These are phyloP conservation scores for Misgurnus mizolepis DNA, from an alignment of 2,113 vertebrate genomes.

Conservation along the genomic window DNA sequence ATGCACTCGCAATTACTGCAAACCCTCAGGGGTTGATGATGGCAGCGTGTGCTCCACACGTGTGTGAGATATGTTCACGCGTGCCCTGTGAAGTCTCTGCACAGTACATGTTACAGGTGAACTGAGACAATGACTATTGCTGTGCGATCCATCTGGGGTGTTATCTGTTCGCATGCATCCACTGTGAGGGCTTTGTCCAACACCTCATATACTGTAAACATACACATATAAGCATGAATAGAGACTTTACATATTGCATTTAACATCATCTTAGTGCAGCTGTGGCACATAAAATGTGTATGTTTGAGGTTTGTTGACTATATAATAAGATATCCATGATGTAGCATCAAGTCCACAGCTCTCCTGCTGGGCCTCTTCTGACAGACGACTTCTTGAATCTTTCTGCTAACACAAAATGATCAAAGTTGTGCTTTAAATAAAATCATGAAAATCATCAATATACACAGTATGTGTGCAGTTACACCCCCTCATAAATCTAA, in stretches of 20 bases:
- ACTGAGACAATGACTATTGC: not conserved
- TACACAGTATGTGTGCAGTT: not conserved
- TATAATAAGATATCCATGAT: too few species aligned
- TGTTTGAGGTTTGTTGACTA: too few species aligned
- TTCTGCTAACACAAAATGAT: not conserved
- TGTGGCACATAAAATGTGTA: too few species aligned
- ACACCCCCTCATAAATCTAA: not conserved
- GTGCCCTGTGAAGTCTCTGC: not conserved
- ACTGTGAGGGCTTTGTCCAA: too few species aligned
- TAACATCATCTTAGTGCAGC: too few species aligned
- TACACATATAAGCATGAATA: too few species aligned
- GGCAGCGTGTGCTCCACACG: not conserved
- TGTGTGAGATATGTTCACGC: not conserved
- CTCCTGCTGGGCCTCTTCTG: not conserved
- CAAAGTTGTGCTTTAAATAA: not conserved
- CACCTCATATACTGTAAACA: too few species aligned
- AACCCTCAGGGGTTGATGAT: not conserved
- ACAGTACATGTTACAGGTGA: not conserved
- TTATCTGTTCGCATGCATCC: too few species aligned
- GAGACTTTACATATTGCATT: too few species aligned
- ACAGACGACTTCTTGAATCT: too few species aligned
- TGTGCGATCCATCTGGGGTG: too few species aligned
- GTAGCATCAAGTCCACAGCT: too few species aligned
- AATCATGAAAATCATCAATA: not conserved
- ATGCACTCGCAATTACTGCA: conserved; percentile 9